Base-by-base conservation (phyloP, 2,888 invertebrate species). In the Galeruca laticollis region DNA sequence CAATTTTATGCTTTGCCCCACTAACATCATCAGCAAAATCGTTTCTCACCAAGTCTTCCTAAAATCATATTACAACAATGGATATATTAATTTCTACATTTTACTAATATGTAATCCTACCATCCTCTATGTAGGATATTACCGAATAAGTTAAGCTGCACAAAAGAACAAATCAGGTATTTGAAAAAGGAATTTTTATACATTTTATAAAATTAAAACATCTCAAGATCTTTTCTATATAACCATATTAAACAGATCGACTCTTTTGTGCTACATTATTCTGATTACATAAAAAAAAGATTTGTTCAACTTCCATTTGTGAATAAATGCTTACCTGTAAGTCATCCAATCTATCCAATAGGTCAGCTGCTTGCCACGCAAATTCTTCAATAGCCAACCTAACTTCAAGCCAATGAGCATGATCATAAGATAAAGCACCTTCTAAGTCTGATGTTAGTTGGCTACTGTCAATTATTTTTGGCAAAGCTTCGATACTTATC, bases 371-470 rank as follows among this genome's bases (percentile, higher is more conserved):
- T 87, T 97, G 96, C 96, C 97, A 98, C 80, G 95, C 93, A 85
- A 98, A 94, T 83, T 97, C 97, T 87, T 99, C 98, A 79, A 98
- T 90, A 68, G 96, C 96, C 86, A 97, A 86, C 86, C 99, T 89
- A 73, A 96, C 92, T 82, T 99, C 98, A 81, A 99, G 94, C 99
- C 99, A 99, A 84, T 95, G 96, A 77, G 95, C 92, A 87, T 99
- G 98, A 86, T 99, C 98, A 87, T 99, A 99, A 80, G 92, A 91
- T 79, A 98, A 88, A 31, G 94, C 92, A 52, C 98, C 98, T 81
- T 98, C 98, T 84, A 99, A 91, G 84, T 99, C 98, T 47, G 92
- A 87, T 18, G 98, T 97, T 78, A 99, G 87, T 87, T 99, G 98
- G 78, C 94, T 90, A 71, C 93, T 91, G 86, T 99, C 98, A 84